Percentiles rank a stretch among this genome's conserved stretches.
These are phyloP conservation scores for Mastomys coucha DNA, from an alignment of 2,113 vertebrate genomes.

Conservation along the genomic window DNA sequence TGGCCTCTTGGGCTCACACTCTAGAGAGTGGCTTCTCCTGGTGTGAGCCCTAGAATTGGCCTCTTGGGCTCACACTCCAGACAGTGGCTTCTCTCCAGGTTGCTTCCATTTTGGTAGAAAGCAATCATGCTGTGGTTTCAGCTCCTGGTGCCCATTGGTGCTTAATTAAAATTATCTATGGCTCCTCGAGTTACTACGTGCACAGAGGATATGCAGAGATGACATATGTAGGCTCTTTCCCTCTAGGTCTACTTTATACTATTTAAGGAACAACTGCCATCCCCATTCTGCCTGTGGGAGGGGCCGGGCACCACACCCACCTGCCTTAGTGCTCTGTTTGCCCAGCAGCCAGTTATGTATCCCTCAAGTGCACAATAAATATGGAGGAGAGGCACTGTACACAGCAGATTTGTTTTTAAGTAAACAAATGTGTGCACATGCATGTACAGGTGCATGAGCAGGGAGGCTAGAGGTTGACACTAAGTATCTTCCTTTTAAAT, in stretches of 20 bases:
- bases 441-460: no score
- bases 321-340: conserved; percentile 42
- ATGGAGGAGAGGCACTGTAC: conserved; percentile 19
- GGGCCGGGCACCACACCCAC: not conserved
- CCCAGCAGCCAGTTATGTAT: not conserved
- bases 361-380: not conserved
- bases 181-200: not conserved
- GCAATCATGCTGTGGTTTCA: not conserved
- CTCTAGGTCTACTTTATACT: conserved; percentile 49
- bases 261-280: conserved; percentile 35
- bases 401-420: conserved; percentile 68
- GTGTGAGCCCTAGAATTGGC: not conserved
- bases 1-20: not conserved
- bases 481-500: not conserved
- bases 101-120: not conserved
- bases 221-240: not conserved
- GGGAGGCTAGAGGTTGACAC: not conserved
- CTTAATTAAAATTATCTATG: not conserved
- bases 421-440: not conserved
- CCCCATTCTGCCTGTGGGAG: not conserved
- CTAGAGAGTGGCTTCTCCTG: conserved; percentile 5
- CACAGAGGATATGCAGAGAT: fast-evolving
- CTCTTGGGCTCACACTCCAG: not conserved
- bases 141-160: not conserved
- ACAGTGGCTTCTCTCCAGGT: conserved; percentile 3